Evolutionary conservation across 2,888 invertebrate genomes (phyloP).

Genomic region (Oxytorus armatus): DNA sequence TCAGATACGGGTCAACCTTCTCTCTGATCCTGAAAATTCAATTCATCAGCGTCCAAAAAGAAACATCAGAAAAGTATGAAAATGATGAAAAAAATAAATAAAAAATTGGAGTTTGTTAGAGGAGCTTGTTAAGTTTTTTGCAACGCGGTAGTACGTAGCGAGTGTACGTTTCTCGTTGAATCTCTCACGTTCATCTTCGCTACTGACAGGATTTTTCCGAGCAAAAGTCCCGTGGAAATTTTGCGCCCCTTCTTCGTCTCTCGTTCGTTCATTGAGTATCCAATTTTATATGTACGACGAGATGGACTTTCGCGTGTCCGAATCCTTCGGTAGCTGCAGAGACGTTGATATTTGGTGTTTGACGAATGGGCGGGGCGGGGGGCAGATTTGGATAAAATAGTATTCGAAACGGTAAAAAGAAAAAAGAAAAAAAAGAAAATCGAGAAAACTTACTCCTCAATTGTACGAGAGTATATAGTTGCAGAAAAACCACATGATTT

Average conservation of each 20-base stretch:
- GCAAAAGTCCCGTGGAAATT: constrained; percentile 32
- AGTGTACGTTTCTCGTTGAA: constrained; percentile 37
- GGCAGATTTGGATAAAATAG: constrained; percentile 17
- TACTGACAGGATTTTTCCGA: constrained; percentile 50
- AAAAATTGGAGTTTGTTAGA: constrained; percentile 57
- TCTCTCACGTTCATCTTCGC: constrained; percentile 19
- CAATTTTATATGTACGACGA: constrained; percentile 19
- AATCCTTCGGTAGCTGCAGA: constrained; percentile 48
- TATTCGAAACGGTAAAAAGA: background rate
- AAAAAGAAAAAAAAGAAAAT: background rate
- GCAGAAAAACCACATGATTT: too few relatives aligned
- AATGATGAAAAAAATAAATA: constrained; percentile 1
- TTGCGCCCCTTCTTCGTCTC: constrained; percentile 7
- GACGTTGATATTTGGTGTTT: constrained; percentile 7
- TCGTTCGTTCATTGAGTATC: constrained; percentile 8
- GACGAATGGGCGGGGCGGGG: background rate
- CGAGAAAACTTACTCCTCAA: too few relatives aligned
- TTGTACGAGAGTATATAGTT: too few relatives aligned
- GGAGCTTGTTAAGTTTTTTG: constrained; percentile 36
- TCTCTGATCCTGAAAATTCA: constrained; percentile 42
- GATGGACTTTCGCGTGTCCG: constrained; percentile 42
- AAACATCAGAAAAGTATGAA: constrained; percentile 18
- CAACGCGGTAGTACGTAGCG: constrained; percentile 26
- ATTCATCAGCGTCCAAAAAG: constrained; percentile 37
- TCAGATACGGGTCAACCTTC: constrained; percentile 54